Evolutionary conservation across 2,113 vertebrate genomes (phyloP).

Genomic region (Oreochromis aureus): DNA sequence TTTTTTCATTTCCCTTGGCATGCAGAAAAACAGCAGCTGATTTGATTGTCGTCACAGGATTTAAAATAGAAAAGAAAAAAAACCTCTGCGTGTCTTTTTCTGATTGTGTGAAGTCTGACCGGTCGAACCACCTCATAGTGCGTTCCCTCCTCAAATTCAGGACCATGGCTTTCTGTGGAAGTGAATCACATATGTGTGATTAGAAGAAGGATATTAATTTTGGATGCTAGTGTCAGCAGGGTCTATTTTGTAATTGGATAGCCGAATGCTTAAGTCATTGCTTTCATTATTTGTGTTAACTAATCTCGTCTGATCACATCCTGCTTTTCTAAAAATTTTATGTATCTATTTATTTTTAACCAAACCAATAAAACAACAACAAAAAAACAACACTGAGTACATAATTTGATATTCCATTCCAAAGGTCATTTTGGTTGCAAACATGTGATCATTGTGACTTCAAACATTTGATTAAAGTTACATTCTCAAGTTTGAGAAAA

Average conservation of each 20-base stretch:
- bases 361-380: neutral
- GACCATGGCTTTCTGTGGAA: constrained; percentile 43
- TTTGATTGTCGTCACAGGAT: rapidly evolving
- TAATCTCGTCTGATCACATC: neutral
- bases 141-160: constrained; percentile 19
- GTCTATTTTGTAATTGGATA: neutral
- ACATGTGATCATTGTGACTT: neutral
- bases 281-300: neutral
- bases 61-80: neutral
- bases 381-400: neutral
- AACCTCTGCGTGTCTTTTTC: constrained; percentile 66
- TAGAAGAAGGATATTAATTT: neutral
- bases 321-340: neutral
- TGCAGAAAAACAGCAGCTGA: neutral
- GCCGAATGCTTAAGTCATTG: neutral
- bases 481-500: neutral
- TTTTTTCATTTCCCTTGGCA: rapidly evolving
- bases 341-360: neutral
- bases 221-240: neutral
- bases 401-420: neutral
- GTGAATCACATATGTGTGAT: neutral
- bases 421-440: neutral
- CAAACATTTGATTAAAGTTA: neutral
- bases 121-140: constrained; percentile 69
- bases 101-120: constrained; percentile 57